Conservation (phyloP, 2,113 vertebrate genomes). For the Nothocercus julius region DNA sequence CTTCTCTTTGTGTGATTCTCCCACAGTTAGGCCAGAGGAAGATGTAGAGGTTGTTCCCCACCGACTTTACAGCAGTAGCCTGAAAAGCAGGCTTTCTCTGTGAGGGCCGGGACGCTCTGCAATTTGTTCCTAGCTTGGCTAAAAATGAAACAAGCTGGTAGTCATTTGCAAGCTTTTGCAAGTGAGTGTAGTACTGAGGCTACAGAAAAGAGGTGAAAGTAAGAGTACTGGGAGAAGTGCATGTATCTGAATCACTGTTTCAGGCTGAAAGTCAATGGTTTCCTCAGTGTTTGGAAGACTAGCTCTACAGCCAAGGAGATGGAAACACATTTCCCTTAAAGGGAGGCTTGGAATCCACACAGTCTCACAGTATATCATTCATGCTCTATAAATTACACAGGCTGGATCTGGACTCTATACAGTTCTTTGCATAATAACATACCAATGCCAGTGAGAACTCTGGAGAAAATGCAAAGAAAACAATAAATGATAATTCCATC, state of each 20-base stretch:
- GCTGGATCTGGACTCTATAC: neutral
- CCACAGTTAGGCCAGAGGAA: neutral
- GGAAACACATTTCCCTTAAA: slow-evolving; percentile 12
- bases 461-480: neutral
- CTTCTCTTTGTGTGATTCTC: neutral
- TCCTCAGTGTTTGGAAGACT: neutral
- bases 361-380: neutral
- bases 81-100: neutral
- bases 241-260: slow-evolving; percentile 14
- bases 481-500: neutral
- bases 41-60: neutral
- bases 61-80: neutral
- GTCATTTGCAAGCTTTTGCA: neutral
- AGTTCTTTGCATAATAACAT: slow-evolving; percentile 2
- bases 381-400: neutral
- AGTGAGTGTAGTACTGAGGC: neutral
- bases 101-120: neutral
- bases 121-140: slow-evolving; percentile 11
- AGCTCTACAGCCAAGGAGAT: neutral
- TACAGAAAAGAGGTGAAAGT: slow-evolving; percentile 39
- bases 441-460: neutral
- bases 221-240: neutral
- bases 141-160: slow-evolving; percentile 45
- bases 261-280: neutral
- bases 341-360: neutral